Conservation (phyloP, 2,797 vertebrate genomes). For the Mormyrops boulengeri region DNA sequence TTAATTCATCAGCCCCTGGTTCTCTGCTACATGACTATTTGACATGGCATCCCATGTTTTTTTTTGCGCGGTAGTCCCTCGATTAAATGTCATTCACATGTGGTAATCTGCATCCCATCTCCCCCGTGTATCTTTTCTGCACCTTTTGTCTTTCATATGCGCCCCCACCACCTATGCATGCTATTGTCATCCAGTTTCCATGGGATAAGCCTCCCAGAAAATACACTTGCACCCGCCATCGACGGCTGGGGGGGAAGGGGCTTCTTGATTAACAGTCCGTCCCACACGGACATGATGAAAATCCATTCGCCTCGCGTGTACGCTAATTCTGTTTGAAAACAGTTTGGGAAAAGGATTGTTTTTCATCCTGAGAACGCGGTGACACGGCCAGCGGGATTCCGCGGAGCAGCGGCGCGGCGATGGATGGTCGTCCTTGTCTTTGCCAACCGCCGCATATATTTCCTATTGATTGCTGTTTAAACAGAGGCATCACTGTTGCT, state of each 20-base stretch:
- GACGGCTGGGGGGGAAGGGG: conserved; percentile 39
- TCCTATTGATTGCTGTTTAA: conserved; percentile 59
- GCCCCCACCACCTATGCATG: conserved; percentile 49
- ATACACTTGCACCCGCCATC: conserved; percentile 49
- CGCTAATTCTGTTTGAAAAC: conserved; percentile 47
- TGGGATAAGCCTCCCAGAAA: conserved; percentile 58
- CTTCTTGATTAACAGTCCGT: conserved; percentile 12
- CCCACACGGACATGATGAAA: conserved; percentile 49
- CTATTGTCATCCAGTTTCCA: conserved; percentile 52
- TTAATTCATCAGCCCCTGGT: background rate
- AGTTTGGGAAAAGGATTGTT: conserved; percentile 36
- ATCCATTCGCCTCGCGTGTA: conserved; percentile 49
- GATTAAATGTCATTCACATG: background rate
- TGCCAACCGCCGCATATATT: conserved; percentile 42
- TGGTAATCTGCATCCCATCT: background rate
- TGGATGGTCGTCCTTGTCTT: conserved; percentile 36
- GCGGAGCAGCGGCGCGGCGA: conserved; percentile 39
- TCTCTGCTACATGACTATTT: background rate
- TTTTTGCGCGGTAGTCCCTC: background rate
- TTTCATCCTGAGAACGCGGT: background rate
- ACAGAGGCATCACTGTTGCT: conserved; percentile 58
- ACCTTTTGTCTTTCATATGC: conserved; percentile 16
- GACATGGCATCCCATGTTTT: background rate
- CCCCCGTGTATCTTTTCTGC: background rate
- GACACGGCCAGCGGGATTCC: conserved; percentile 22